Conservation (phyloP, 2,888 invertebrate genomes). For the Hymenopus coronatus region DNA sequence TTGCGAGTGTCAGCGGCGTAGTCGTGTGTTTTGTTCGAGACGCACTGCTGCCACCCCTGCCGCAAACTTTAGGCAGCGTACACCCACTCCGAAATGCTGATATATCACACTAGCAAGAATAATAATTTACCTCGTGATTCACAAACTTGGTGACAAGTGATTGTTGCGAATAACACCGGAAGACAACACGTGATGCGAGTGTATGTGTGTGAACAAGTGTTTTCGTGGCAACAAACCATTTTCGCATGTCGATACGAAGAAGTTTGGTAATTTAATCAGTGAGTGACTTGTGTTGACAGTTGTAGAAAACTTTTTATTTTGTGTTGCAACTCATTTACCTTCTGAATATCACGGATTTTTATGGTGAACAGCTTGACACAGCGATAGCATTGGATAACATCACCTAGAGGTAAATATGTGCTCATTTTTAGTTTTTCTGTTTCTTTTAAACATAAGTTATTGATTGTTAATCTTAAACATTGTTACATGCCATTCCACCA, state of each 20-base stretch:
- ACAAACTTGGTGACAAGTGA: background rate
- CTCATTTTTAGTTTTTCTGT: background rate
- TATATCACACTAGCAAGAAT: background rate
- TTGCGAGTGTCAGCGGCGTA: background rate
- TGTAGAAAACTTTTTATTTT: background rate
- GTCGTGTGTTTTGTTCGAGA: background rate
- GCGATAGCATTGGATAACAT: background rate
- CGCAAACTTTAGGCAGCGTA: background rate
- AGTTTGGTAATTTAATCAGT: background rate
- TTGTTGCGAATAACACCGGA: background rate
- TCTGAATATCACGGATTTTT: background rate
- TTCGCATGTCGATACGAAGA: background rate
- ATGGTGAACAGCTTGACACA: background rate
- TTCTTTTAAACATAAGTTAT: too few relatives aligned
- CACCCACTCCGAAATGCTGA: background rate
- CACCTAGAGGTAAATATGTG: background rate
- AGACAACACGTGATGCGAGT: background rate
- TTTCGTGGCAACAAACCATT: background rate
- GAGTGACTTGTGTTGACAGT: background rate
- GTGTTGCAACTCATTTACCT: background rate
- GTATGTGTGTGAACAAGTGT: background rate
- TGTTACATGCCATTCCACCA: too few relatives aligned
- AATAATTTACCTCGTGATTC: background rate
- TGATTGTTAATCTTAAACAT: too few relatives aligned
- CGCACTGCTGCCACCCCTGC: background rate